Conservation (phyloP, 2,797 vertebrate species). For the Tangara arthus region DNA sequence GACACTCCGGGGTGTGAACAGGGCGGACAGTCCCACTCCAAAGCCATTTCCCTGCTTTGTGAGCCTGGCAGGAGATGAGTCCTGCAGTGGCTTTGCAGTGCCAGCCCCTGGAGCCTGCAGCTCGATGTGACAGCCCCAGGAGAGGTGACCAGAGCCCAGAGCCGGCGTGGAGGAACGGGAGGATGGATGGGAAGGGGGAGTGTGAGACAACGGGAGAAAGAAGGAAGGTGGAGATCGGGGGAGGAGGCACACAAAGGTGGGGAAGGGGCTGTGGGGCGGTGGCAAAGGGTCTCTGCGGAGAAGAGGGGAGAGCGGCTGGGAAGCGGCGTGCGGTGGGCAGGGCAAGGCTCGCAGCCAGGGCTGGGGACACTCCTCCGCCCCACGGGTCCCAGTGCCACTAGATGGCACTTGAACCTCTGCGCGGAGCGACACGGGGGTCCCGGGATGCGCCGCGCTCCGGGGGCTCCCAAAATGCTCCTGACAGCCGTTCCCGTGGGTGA, state of each 20-base stretch:
- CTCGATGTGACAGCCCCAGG: fast-evolving
- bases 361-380: neutral
- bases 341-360: neutral
- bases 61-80: neutral
- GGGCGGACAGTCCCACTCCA: neutral
- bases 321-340: neutral
- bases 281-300: neutral
- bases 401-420: conserved; percentile 14
- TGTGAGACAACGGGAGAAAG: fast-evolving
- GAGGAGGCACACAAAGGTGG: neutral
- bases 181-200: fast-evolving
- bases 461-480: neutral
- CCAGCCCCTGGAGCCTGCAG: neutral
- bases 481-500: fast-evolving
- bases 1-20: neutral
- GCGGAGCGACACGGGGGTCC: fast-evolving
- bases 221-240: neutral
- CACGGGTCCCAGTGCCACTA: neutral
- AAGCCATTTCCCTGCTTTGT: neutral
- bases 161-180: neutral
- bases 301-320: neutral
- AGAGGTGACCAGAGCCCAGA: neutral
- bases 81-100: neutral
- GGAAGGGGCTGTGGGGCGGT: neutral
- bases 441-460: neutral